Conservation (phyloP, 2,113 vertebrate genomes). For the Cynopterus brachyotis region DNA sequence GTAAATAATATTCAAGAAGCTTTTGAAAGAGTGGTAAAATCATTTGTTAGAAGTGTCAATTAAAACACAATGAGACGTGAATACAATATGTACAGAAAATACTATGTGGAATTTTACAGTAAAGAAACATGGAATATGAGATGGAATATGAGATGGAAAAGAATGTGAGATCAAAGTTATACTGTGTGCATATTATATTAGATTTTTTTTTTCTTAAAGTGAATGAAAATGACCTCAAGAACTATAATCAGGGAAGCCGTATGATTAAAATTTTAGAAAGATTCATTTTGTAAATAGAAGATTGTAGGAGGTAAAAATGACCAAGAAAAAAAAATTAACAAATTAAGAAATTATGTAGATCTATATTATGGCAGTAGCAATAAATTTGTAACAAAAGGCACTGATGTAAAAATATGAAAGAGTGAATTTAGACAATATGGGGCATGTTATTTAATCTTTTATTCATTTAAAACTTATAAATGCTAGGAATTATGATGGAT, state of each 20-base stretch:
- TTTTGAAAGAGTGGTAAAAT: neutral
- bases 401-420: neutral
- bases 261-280: neutral
- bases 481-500: neutral
- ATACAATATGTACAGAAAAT: neutral
- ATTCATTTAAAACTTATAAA: neutral
- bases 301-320: neutral
- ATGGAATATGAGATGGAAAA: neutral
- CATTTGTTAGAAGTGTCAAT: neutral
- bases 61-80: neutral
- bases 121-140: neutral
- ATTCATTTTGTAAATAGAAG: neutral
- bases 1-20: neutral
- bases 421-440: neutral
- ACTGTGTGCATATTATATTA: neutral
- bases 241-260: neutral
- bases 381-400: neutral
- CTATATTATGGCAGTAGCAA: neutral
- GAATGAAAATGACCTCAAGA: neutral
- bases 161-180: neutral
- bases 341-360: neutral
- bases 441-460: neutral
- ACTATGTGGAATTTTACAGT: neutral
- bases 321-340: neutral
- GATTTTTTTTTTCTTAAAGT: neutral